Evolutionary conservation across 2,113 vertebrate species (phyloP), one percentile per base, ranked within the genome.

Genomic region (Rhinogobius similis): DNA sequence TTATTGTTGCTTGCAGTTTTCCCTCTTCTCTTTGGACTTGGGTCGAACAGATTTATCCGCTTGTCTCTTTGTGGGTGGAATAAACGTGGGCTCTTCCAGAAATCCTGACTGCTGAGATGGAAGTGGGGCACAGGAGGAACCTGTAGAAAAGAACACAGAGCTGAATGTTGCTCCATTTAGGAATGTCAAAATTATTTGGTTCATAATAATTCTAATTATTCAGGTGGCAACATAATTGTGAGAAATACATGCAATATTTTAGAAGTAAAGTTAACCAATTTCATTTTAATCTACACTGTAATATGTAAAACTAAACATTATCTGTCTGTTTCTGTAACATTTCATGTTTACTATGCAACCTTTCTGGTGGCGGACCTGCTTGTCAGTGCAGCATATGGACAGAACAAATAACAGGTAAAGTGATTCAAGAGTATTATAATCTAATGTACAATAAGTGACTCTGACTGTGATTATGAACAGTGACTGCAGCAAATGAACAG

Each of bases 1-100:
- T 88, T 78, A 94, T 61, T 94, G 93, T 46, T 93, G 92, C 69
- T 94, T 94, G 82, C 93, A 94, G 43, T 85, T 93, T 78, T 94
- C 92, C 68, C 92, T 93, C 78, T 94, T 95, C 70, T 92, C 93
- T 86, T 92, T 94, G 80, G 92, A 43, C 89, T 94, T 95, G 3
- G 67, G 65, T 1, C 80, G 76, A 43, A 61, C 86, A 0, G 85
- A 36, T 84, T 94, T 94, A 27, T 94, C 92, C 0, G 76, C 67
- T 36, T 88, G 93, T 14, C 93, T 84, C 67, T 94, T 94, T 4
- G 92, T 95, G 10, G 93, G 94, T 0, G 90, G 89, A 52, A 94
- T 89, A 75, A 94, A 93, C 10, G 88, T 53, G 0, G 93, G 86
- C 68, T 93, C 92, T 4, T 91, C 91, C 0, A 88, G 77, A 44